phyloP scores from a whole-genome alignment of 2,888 invertebrate genomes.

The Diaphora mendica region DNA sequence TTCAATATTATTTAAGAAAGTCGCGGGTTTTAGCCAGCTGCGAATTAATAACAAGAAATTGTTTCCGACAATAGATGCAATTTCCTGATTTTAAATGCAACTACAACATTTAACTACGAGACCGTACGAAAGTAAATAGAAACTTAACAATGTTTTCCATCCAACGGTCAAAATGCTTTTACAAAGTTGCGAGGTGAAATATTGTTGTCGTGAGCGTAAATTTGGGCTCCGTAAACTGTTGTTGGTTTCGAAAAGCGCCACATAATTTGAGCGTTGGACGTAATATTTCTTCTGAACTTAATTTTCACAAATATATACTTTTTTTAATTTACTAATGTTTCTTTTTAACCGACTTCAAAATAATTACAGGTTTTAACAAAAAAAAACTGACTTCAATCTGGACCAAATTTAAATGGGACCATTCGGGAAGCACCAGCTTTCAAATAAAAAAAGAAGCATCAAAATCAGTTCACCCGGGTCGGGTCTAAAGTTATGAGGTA shows the following conservation, averaged over 20 bases:
- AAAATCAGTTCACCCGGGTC: too few relatives aligned
- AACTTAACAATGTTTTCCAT: constrained; percentile 2
- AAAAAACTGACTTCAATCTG: too few relatives aligned
- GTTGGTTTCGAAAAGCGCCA: constrained; percentile 32
- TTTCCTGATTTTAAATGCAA: not conserved
- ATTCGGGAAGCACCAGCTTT: too few relatives aligned
- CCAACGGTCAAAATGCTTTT: constrained; percentile 33
- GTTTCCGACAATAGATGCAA: not conserved
- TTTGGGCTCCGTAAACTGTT: constrained; percentile 44
- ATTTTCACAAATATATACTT: constrained; percentile 34
- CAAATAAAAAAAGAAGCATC: too few relatives aligned
- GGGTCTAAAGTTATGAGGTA: too few relatives aligned
- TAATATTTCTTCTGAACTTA: constrained; percentile 38
- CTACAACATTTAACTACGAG: not conserved
- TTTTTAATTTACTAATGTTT: constrained; percentile 33
- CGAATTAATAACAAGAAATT: not conserved
- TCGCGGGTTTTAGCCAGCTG: too few relatives aligned
- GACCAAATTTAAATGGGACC: too few relatives aligned
- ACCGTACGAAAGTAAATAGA: not conserved
- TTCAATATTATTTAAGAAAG: not conserved
- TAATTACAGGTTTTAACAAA: too few relatives aligned
- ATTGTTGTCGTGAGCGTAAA: constrained; percentile 46
- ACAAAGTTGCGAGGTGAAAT: constrained; percentile 46
- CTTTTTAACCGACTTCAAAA: too few relatives aligned
- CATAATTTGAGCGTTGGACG: constrained; percentile 22